Percentiles rank a stretch among this genome's conserved stretches.
These are phyloP conservation scores for Peromyscus attwateri DNA, from an alignment of 2,797 vertebrate genomes.

Conservation along the genomic window DNA sequence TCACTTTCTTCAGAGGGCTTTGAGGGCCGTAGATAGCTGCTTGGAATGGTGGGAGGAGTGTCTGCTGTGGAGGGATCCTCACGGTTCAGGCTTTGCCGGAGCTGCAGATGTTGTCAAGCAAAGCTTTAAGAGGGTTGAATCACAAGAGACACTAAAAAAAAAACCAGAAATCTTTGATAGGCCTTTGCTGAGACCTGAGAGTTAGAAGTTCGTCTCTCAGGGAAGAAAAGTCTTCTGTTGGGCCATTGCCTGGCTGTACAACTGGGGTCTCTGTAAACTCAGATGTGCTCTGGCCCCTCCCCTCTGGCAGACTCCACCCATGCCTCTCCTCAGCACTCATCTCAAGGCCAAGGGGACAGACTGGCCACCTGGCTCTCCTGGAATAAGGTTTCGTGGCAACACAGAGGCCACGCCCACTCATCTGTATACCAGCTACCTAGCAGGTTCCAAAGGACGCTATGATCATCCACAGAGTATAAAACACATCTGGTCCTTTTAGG, in stretches of 20 bases:
- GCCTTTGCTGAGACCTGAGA: not conserved
- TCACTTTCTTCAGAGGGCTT: too few relatives aligned
- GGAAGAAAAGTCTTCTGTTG: accelerated
- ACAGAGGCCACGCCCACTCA: not conserved
- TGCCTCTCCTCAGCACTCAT: not conserved
- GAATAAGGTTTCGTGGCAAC: not conserved
- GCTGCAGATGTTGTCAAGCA: not conserved
- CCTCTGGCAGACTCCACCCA: too few relatives aligned
- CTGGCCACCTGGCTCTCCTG: not conserved
- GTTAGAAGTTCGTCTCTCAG: not conserved
- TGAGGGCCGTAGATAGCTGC: not conserved
- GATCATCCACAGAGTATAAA: not conserved
- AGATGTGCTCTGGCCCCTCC: too few relatives aligned
- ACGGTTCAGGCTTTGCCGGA: not conserved
- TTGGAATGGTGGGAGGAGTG: not conserved
- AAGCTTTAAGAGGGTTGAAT: not conserved
- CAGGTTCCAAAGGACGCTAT: not conserved
- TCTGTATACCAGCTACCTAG: not conserved
- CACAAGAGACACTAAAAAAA: not conserved
- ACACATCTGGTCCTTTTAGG: constrained; percentile 2
- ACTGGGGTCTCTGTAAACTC: not conserved
- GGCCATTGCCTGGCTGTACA: not conserved
- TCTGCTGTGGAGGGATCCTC: not conserved
- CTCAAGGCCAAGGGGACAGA: not conserved
- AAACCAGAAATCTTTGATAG: not conserved